Conservation (phyloP, 2,888 invertebrate genomes). For the Andrena bicolor region DNA sequence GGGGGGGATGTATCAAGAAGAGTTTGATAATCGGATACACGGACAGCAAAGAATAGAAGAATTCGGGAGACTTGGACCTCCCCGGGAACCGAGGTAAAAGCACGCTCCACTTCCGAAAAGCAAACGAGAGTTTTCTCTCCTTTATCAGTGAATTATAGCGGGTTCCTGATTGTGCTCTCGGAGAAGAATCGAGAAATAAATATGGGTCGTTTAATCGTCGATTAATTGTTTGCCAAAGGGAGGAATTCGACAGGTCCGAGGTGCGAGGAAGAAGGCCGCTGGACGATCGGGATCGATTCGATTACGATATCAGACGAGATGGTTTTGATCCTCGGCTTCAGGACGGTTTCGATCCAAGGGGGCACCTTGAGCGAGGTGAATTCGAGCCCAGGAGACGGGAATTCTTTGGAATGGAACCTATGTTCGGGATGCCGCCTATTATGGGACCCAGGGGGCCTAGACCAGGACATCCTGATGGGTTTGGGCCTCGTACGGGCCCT, state of each 20-base stretch:
- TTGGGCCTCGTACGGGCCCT: constrained; percentile 81
- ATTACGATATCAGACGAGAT: constrained; percentile 81
- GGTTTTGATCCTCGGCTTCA: constrained; percentile 81
- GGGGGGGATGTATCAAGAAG: constrained; percentile 76
- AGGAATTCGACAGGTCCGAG: constrained; percentile 80
- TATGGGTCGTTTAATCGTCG: constrained; percentile 1
- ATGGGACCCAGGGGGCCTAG: constrained; percentile 82
- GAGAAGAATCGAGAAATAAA: neutral
- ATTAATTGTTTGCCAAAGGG: constrained; percentile 59
- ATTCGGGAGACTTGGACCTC: constrained; percentile 58
- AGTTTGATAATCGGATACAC: constrained; percentile 79
- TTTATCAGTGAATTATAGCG: neutral
- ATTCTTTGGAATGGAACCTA: constrained; percentile 81
- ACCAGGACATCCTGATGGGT: constrained; percentile 83
- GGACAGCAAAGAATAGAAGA: constrained; percentile 80
- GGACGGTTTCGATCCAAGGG: constrained; percentile 79
- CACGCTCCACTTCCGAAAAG: neutral
- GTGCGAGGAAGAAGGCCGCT: constrained; percentile 75
- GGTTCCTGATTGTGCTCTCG: neutral
- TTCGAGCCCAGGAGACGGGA: constrained; percentile 82
- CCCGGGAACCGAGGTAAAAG: constrained; percentile 52
- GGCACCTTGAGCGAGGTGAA: constrained; percentile 81
- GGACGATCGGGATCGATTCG: constrained; percentile 81
- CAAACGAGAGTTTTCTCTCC: neutral
- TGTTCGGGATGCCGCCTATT: constrained; percentile 81